Base-by-base conservation (phyloP, 2,888 invertebrate genomes). In the Drosophila differens region DNA sequence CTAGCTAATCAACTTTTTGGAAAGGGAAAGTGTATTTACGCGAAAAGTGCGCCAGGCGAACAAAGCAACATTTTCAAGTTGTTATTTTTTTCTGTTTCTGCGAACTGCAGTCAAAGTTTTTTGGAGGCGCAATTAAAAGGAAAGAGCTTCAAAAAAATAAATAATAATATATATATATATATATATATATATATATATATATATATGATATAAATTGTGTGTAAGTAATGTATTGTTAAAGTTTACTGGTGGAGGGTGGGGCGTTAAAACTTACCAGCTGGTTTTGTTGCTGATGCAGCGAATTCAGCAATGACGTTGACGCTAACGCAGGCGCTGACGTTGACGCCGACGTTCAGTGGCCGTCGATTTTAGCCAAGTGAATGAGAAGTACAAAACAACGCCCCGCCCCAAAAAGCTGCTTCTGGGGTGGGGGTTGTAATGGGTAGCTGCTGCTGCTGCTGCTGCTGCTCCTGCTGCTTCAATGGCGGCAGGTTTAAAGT, bases 211-310 rank as follows among this genome's bases (percentile, higher is more conserved):
- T 64, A 57, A 39, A 39, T 51, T 53, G 32, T 30, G 10, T 60
- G 53, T 28, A 60, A 47, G 49, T 44, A 72, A 39, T 47, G 39
- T 47, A 61, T 79, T 66, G 22, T 35, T 22, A 19, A 37, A 22
- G 44, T 44, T 44, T 44, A 12, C 12, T 12, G n/a, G n/a, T 25
- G 19, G 28, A 9, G 35, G 35, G 28, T 16, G 25, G 16, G 28
- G 16, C 16, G 22, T 35, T 59, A 68, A 72, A 69, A 79, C 82
- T 81, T 77, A 79, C 78, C 78, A 76, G 67, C 71, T 81, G 70
- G 39, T 70, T 68, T 65, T 59, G 58, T 66, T 59, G 64, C 77
- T 76, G 67, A 58, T 79, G 78, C 81, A 62, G 76, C 70, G 51
- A 65, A 44, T 52, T 32, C 53, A 44, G 28, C 74, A 78, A 7